phyloP scores from a whole-genome alignment of 1,140 invertebrate genomes.

The Lethrus apterus region DNA sequence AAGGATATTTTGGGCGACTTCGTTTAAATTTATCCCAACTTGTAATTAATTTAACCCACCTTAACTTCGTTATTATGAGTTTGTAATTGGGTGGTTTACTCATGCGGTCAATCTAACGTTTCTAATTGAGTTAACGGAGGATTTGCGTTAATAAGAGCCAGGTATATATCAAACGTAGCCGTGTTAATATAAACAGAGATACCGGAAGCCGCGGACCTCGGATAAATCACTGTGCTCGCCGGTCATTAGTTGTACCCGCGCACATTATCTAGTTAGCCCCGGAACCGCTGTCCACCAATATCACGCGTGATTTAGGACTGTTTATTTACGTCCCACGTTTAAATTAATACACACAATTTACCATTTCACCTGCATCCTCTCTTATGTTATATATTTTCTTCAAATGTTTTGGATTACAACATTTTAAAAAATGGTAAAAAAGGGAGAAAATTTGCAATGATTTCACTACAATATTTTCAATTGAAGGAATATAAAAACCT shows the following conservation, averaged over 20 bases:
- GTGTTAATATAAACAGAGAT: conserved; percentile 34
- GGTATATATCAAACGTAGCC: conserved; percentile 35
- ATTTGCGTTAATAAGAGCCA: conserved; percentile 35
- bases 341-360: too few species aligned
- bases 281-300: conserved; percentile 27
- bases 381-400: neutral
- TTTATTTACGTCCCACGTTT: conserved; percentile 21
- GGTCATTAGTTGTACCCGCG: conserved; percentile 39
- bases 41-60: too few species aligned
- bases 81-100: too few species aligned
- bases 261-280: conserved; percentile 38
- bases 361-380: neutral
- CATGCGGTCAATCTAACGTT: conserved; percentile 20
- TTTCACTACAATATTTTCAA: neutral
- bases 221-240: conserved; percentile 39
- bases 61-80: too few species aligned
- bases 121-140: conserved; percentile 35
- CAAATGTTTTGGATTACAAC: neutral
- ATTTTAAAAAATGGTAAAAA: too few species aligned
- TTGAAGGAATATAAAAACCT: neutral
- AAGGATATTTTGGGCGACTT: too few species aligned
- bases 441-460: too few species aligned
- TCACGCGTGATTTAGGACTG: conserved; percentile 20
- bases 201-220: conserved; percentile 33
- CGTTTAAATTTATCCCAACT: too few species aligned